Base-by-base conservation (phyloP, 2,113 vertebrate species). In the Illadopsis cleaveri region DNA sequence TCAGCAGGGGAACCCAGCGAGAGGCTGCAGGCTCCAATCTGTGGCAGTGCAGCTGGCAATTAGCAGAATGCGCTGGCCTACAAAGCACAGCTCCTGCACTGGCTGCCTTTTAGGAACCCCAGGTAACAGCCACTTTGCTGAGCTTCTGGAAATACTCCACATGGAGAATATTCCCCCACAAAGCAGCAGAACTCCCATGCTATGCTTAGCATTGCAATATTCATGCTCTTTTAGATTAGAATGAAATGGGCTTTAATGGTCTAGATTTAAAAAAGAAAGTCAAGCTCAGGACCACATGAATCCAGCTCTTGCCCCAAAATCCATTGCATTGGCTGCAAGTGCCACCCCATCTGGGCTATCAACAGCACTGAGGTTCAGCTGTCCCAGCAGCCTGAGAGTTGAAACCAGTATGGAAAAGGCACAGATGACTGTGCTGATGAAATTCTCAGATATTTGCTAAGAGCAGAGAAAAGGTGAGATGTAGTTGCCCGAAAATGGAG, bases 91-190 rank as follows among this genome's bases (percentile, higher is more conserved):
- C 56, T 84, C 48, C 78, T 20, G 15, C 7, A 3, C 31, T 2
- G 0, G 30, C 61, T 35, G 61, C 70, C 82, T 76, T n/a, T 79
- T 6, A 79, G 93, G 73, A 79, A 18, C 35, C 45, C 58, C 19
- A 4, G 2, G 58, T n/a, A 54, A 48, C 54, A 75, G 64, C 37
- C 65, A 25, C 82, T 75, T 71, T 25, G 82, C 79, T 54, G 68
- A 91, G 81, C 53, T 94, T 40, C 92, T 81, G 78, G 56, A 85
- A 92, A 33, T 27, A 13, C 15, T 92, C 91, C 82, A 88, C 51
- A 47, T 10, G 57, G 47, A 84, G 56, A 40, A 47, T 65, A 22
- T 42, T 64, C 7, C 15, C 68, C 69, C 57, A 11, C 51, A 50
- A 14, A 75, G 51, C 27, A 66, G 72, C 25, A 84, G 47, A 90